Evolutionary conservation across 2,113 vertebrate species (phyloP).

Genomic region (Urocynchramus pylzowi): DNA sequence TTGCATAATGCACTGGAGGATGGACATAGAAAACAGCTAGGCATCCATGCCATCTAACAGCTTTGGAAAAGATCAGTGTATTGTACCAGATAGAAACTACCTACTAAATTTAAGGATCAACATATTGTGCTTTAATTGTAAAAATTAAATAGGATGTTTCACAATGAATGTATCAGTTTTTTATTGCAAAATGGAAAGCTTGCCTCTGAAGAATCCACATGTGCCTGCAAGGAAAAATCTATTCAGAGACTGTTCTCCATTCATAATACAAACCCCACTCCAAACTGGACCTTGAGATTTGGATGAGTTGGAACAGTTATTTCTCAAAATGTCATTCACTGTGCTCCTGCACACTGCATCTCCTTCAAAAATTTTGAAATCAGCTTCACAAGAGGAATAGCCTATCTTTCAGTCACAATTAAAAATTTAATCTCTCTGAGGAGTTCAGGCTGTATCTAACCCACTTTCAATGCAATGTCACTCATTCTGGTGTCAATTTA

Average conservation of each 20-base stretch:
- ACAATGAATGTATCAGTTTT: not conserved
- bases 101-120: not conserved
- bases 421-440: not conserved
- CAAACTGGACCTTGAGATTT: not conserved
- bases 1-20: not conserved
- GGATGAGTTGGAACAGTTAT: not conserved
- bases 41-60: not conserved
- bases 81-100: not conserved
- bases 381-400: not conserved
- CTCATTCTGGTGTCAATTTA: not conserved
- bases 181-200: not conserved
- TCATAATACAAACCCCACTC: not conserved
- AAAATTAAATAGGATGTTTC: not conserved
- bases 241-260: not conserved
- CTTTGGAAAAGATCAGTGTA: not conserved
- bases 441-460: not conserved
- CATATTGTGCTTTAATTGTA: not conserved
- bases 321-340: not conserved
- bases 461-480: not conserved
- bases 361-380: not conserved
- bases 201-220: not conserved
- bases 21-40: not conserved
- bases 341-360: not conserved
- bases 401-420: not conserved
- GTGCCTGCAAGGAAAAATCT: not conserved